Evolutionary conservation across 2,797 vertebrate genomes (phyloP), one percentile per base, ranked within the genome.

Genomic region (Coranthus polyacanthus): DNA sequence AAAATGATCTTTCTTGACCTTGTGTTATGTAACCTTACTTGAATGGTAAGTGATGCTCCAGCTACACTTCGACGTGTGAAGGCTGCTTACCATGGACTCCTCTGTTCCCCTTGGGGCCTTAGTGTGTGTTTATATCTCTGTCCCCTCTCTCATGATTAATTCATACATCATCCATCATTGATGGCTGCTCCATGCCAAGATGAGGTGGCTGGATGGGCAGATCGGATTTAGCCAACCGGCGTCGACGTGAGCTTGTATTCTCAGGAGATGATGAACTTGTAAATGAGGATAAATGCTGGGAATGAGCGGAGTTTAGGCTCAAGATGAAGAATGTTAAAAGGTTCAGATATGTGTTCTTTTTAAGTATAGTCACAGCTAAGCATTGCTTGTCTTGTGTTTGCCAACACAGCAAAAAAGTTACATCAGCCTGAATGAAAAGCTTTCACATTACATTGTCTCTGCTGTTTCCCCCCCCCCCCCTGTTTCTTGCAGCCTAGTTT

Each of bases 131-230:
- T 87, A 45, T 68, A 69, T 84, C 75, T 61, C 67, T 53, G 73
- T 88, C 76, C 79, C 78, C 58, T 59, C 55, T 12, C 80, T 86
- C 84, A 90, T 94, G 81, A 86, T 89, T 93, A 90, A 93, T 93
- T 91, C 82, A 92, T 47, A 51, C 61, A 0, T 45, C 86, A 89
- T 93, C 75, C 86, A 93, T 93, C 78, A 90, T 93, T 92, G 63
- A 93, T 92, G 86, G 78, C 78, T 4, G 41, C 62, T 68, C 68
- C 21, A 46, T 62, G 79, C 77, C 68, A 51, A 49, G 80, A 77
- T 67, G 80, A 80, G 79, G 68, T 69, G 81, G 47, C 68, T 64
- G 85, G 86, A 54, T 68, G 72, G 80, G 68, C 50, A 68, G 81
- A 73, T 90, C 82, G 41, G 61, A 76, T 85, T 79, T 72, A 56